Evolutionary conservation across 1,140 invertebrate genomes (phyloP).

Genomic region (Anagrus nilaparvatae): DNA sequence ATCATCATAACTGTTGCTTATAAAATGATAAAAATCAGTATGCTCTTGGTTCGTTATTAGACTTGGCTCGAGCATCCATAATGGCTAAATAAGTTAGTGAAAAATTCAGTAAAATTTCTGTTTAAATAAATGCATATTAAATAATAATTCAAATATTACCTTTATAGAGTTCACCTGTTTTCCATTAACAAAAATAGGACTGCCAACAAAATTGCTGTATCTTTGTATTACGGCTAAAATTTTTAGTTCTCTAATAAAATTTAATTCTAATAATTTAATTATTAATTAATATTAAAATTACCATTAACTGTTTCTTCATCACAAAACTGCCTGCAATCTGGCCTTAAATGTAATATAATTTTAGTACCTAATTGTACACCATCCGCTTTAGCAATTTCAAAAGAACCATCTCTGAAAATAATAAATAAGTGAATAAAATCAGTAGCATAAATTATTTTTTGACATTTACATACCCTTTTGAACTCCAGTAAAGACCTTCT

Average conservation of each 20-base stretch:
- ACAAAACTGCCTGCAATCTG: slow-evolving; percentile 77
- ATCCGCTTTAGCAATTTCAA: slow-evolving; percentile 79
- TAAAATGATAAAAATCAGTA: slow-evolving; percentile 82
- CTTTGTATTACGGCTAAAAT: slow-evolving; percentile 78
- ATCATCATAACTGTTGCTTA: slow-evolving; percentile 73
- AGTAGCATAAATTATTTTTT: background rate
- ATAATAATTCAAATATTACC: slow-evolving; percentile 36
- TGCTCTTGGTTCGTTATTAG: slow-evolving; percentile 78
- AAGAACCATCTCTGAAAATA: slow-evolving; percentile 63
- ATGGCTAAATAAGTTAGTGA: slow-evolving; percentile 52
- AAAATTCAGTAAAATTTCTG: slow-evolving; percentile 7
- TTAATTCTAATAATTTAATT: slow-evolving; percentile 1
- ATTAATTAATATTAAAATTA: slow-evolving; percentile 28
- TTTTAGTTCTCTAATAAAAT: background rate
- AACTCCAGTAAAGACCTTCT: slow-evolving; percentile 72
- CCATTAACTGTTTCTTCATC: slow-evolving; percentile 76
- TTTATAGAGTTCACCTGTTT: slow-evolving; percentile 75
- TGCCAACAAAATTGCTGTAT: slow-evolving; percentile 94
- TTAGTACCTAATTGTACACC: slow-evolving; percentile 82
- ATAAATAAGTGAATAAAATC: background rate
- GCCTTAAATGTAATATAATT: slow-evolving; percentile 83
- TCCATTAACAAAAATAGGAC: slow-evolving; percentile 85
- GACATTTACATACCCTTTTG: slow-evolving; percentile 63
- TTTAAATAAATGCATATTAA: slow-evolving; percentile 2
- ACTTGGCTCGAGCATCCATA: slow-evolving; percentile 90